phyloP scores from a whole-genome alignment of 1,140 invertebrate species.

The Macrotrachela quadricornifera region DNA sequence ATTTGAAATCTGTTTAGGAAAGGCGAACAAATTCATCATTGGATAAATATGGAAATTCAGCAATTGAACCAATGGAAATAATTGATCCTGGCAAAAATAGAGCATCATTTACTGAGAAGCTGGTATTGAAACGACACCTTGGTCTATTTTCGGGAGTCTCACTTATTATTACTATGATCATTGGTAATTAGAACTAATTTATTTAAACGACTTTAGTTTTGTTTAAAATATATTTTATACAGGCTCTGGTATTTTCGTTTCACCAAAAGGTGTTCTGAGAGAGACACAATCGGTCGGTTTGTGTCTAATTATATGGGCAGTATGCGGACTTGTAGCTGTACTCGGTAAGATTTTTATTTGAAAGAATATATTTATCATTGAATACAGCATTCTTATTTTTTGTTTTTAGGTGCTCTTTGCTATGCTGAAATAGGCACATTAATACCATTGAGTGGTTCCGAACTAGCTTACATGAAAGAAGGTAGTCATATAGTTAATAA shows the following conservation, averaged over 20 bases:
- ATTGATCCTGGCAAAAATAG: too few relatives aligned
- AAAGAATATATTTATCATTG: too few relatives aligned
- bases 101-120: too few relatives aligned
- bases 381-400: too few relatives aligned
- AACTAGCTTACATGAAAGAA: conserved; percentile 17
- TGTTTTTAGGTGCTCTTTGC: conserved; percentile 17
- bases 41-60: too few relatives aligned
- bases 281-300: neutral
- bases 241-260: neutral
- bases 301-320: neutral
- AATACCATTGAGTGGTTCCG: conserved; percentile 18
- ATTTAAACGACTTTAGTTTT: too few relatives aligned
- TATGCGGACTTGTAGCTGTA: neutral
- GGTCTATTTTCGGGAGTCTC: neutral
- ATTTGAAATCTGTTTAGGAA: too few relatives aligned
- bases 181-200: too few relatives aligned
- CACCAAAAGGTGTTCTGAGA: neutral
- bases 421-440: conserved; percentile 21
- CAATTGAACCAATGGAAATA: too few relatives aligned
- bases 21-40: too few relatives aligned
- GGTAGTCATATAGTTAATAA: neutral
- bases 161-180: neutral
- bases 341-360: too few relatives aligned
- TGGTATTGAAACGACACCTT: neutral
- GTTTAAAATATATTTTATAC: too few relatives aligned